Percentiles rank a stretch among this genome's conserved stretches.
phyloP scores from a whole-genome alignment of 2,888 invertebrate species.

The Drosophila infuscata region DNA sequence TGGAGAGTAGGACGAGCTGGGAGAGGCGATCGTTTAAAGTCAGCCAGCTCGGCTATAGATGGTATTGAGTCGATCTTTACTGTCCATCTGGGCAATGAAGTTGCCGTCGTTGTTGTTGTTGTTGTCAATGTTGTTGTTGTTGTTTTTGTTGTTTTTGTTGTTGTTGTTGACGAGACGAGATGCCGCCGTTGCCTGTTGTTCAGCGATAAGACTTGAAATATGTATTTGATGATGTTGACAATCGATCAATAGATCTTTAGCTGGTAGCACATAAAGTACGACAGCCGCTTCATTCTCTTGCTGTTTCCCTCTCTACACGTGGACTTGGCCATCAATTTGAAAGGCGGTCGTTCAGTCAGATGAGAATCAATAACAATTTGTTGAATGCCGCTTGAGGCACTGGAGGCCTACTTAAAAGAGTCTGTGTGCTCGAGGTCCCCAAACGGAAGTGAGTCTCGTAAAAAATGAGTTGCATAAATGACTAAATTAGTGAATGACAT shows the following conservation, averaged over 20 bases:
- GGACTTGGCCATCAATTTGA: slow-evolving; percentile 62
- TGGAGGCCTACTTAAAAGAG: slow-evolving; percentile 26
- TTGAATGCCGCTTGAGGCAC: slow-evolving; percentile 41
- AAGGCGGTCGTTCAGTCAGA: slow-evolving; percentile 72
- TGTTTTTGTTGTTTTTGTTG: slow-evolving; percentile 11
- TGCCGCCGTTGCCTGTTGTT: slow-evolving; percentile 41
- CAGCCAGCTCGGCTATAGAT: slow-evolving; percentile 57
- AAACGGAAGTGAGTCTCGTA: slow-evolving; percentile 63
- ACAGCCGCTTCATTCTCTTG: slow-evolving; percentile 5
- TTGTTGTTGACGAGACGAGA: slow-evolving; percentile 29
- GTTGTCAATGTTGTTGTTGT: neutral
- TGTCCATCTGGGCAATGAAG: slow-evolving; percentile 67
- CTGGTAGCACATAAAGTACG: slow-evolving; percentile 64
- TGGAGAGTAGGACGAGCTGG: slow-evolving; percentile 30
- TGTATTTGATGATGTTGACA: slow-evolving; percentile 77
- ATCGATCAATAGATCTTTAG: slow-evolving; percentile 73
- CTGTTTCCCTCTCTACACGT: slow-evolving; percentile 40
- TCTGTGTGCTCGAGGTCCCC: slow-evolving; percentile 8
- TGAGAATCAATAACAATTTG: slow-evolving; percentile 74
- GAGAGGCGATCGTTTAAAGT: slow-evolving; percentile 55
- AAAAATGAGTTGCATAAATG: slow-evolving; percentile 50
- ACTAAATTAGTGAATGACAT: slow-evolving; percentile 53
- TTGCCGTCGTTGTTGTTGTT: slow-evolving; percentile 32
- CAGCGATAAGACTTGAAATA: slow-evolving; percentile 61
- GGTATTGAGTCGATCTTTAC: slow-evolving; percentile 66